Base-by-base conservation (phyloP, 2,113 vertebrate species). In the Candoia aspera region DNA sequence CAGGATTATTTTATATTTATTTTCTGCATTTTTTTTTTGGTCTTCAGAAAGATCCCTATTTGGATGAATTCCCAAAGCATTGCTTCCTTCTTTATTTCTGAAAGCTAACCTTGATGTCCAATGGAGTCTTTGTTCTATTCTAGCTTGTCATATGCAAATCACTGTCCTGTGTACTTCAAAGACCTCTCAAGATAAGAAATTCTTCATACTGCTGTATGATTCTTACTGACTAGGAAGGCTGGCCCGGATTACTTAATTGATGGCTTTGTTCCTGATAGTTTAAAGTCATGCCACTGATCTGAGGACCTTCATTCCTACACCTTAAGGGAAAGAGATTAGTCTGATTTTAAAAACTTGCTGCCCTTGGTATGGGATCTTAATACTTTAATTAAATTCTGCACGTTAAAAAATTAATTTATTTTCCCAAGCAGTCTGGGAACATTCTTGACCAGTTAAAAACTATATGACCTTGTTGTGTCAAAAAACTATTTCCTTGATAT, bases 71-170 rank as follows among this genome's bases (percentile, higher is more conserved):
- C 60, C 42, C 84, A 55, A 68, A 68, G 53, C 58, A 6, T 15
- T 8, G 57, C 58, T 91, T 62, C 85, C 68, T 87, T 73, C 53
- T 73, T 53, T 55, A 73, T 57, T 46, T 68, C 53, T 55, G 84
- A 91, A 87, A 87, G 13, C 33, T 68, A 86, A 23, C 53, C 84
- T 87, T 87, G 90, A 86, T 68, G 13, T 87, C 84, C 84, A 42
- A 57, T 26, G 60, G 33, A 57, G 21, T 68, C 90, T 91, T 91
- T 91, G 90, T 91, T 91, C 84, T 86, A 17, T 64, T 53, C 46
- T 55, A 53, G 84, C 90, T 86, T 91, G 84, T 91, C 60, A 73
- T 86, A 91, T 91, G 90, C 90, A 91, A 87, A 91, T 91, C 21
- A 86, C 23, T 42, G 84, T 53, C 84, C 46, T 86, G 60, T 91